Conservation (phyloP, 2,113 vertebrate genomes). For the Tetrao urogallus region DNA sequence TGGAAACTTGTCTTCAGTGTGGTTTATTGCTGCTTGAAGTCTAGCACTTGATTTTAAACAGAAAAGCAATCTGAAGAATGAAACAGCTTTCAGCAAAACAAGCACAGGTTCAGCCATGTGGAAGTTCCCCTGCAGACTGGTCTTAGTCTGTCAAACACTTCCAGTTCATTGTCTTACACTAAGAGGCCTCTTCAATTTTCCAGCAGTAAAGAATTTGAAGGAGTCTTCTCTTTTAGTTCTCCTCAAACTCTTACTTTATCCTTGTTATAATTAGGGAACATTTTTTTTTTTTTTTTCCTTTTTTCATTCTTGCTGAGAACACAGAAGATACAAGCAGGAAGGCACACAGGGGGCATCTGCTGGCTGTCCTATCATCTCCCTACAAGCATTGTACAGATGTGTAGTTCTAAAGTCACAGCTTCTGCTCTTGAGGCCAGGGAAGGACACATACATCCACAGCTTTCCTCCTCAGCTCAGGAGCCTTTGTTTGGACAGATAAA, state of each 20-base stretch:
- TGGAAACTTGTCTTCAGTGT: neutral
- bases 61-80: neutral
- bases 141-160: neutral
- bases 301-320: neutral
- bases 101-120: neutral
- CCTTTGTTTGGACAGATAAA: neutral
- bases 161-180: neutral
- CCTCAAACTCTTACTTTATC: slow-evolving; percentile 14
- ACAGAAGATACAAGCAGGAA: neutral
- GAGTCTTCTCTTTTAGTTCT: slow-evolving; percentile 42
- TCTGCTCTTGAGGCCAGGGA: neutral
- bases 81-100: slow-evolving; percentile 45
- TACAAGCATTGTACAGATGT: neutral
- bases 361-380: neutral
- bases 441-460: neutral
- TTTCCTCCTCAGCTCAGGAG: neutral
- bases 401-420: neutral
- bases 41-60: neutral
- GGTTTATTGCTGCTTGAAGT: slow-evolving; percentile 11
- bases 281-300: neutral
- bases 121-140: slow-evolving; percentile 10
- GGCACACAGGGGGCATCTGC: neutral
- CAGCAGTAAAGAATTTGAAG: slow-evolving; percentile 44
- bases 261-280: neutral
- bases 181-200: slow-evolving; percentile 40